phyloP scores from a whole-genome alignment of 2,888 invertebrate species.

The Alsophila aescularia region DNA sequence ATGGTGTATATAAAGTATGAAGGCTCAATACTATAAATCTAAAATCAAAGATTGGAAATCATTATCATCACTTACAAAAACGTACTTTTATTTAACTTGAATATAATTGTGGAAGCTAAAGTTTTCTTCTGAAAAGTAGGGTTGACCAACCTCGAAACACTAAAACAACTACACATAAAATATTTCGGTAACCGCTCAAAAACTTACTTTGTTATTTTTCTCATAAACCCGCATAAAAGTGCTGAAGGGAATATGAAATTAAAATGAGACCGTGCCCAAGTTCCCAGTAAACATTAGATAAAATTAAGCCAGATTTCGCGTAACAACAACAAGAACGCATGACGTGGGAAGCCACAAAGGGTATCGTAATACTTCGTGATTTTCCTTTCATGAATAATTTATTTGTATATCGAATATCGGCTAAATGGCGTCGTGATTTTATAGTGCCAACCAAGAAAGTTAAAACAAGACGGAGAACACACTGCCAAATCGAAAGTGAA shows the following conservation, averaged over 20 bases:
- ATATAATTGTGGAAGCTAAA: no score
- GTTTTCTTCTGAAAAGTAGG: no score
- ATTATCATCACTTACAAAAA: no score
- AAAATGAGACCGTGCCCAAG: constrained; percentile 17
- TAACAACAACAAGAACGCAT: constrained; percentile 33
- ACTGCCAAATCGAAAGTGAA: no score
- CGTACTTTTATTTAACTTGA: no score
- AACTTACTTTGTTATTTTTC: constrained; percentile 18
- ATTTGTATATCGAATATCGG: constrained; percentile 56
- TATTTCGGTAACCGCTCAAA: not conserved
- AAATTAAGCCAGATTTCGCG: constrained; percentile 31
- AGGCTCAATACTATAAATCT: no score
- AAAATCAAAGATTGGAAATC: no score
- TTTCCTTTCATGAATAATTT: constrained; percentile 69
- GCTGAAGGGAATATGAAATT: constrained; percentile 17
- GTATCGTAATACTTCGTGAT: constrained; percentile 60
- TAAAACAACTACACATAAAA: not conserved
- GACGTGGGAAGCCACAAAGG: constrained; percentile 41
- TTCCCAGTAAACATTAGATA: constrained; percentile 32
- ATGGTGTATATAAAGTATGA: no score
- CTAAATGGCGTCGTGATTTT: constrained; percentile 57
- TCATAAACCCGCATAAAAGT: constrained; percentile 8
- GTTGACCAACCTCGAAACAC: no score
- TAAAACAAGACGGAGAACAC: no score
- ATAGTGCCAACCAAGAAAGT: no score